Base-by-base conservation (phyloP, 2,797 vertebrate genomes). In the Enteromius anoplus region DNA sequence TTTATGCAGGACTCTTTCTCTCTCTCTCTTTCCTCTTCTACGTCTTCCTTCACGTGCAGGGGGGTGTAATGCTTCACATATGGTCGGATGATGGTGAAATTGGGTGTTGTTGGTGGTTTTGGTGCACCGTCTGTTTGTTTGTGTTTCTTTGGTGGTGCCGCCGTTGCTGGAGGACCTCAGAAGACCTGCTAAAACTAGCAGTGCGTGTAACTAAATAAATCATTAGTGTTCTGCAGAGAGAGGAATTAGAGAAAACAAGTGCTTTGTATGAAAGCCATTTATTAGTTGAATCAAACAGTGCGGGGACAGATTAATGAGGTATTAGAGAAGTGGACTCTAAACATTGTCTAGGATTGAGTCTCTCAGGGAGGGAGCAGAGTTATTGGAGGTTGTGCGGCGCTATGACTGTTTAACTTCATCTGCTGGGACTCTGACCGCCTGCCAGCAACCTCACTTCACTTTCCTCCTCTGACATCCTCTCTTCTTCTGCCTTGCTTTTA, bases 241-340 rank as follows among this genome's bases (percentile, higher is more conserved):
- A 75, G 76, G 89, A 91, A 90, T 89, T 83, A 85, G 91, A 90
- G 90, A 91, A 93, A 94, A 90, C 89, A 89, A 89, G 78, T 66
- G 68, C 81, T 91, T 91, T 90, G 85, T 90, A 89, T 80, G 84
- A 90, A 91, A 91, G 87, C 84, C 90, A 88, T 92, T 93, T 91
- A 91, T 93, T 90, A 87, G 88, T 73, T n/a, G 89, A 91, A 89
- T 90, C 85, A 79, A 84, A 86, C 29, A 87, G 86, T 69, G 84
- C 81, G 80, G 86, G 84, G 91, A 89, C 86, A 89, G 92, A 93
- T 92, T 92, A 92, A 93, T 92, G 91, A 94, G 89, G 91, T 91
- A 91, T 88, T 84, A 45, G 88, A 91, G 88, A 90, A 88, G 85
- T 88, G 51, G 81, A 88, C 90, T 93, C 92, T 87, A 93, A 94